These are phyloP conservation scores for Sympetrum striolatum DNA, from an alignment of 2,888 invertebrate species.

Conservation along the genomic window DNA sequence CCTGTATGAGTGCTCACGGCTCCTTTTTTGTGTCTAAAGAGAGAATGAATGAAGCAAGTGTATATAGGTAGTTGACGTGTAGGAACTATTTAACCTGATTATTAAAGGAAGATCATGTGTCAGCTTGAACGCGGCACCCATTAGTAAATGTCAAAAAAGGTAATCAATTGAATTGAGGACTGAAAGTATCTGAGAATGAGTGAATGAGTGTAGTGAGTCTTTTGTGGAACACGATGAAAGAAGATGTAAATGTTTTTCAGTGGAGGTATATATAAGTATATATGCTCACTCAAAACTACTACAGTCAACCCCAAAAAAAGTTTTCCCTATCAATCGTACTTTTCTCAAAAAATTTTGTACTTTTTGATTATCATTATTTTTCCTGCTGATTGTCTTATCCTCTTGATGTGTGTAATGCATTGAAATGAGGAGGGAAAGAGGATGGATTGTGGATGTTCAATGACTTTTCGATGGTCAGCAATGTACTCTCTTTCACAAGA, in stretches of 20 bases:
- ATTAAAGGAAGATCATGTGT: conserved; percentile 19
- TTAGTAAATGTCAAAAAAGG: conserved; percentile 34
- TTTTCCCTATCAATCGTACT: background rate
- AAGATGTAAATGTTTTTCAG: conserved; percentile 31
- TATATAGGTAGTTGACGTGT: conserved; percentile 42
- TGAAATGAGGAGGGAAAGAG: background rate
- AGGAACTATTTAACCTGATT: conserved; percentile 42
- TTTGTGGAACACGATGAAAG: conserved; percentile 26
- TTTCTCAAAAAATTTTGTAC: conserved; percentile 16
- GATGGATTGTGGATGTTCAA: conserved; percentile 15
- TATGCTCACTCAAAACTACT: conserved; percentile 41
- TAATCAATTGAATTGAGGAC: conserved; percentile 23
- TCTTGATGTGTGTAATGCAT: background rate
- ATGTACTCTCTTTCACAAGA: conserved; percentile 18
- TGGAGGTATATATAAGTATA: conserved; percentile 17
- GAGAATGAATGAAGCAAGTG: conserved; percentile 34
- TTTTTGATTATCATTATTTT: background rate
- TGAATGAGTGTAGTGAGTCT: conserved; percentile 37
- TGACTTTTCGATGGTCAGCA: conserved; percentile 9
- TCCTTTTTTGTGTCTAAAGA: conserved; percentile 32
- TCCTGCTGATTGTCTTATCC: conserved; percentile 27
- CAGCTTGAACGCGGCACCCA: conserved; percentile 23
- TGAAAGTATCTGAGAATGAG: conserved; percentile 30
- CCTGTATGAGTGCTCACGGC: conserved; percentile 20
- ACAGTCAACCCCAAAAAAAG: conserved; percentile 19